Conservation (phyloP, 2,113 vertebrate species). For the Gymnobelideus leadbeateri region DNA sequence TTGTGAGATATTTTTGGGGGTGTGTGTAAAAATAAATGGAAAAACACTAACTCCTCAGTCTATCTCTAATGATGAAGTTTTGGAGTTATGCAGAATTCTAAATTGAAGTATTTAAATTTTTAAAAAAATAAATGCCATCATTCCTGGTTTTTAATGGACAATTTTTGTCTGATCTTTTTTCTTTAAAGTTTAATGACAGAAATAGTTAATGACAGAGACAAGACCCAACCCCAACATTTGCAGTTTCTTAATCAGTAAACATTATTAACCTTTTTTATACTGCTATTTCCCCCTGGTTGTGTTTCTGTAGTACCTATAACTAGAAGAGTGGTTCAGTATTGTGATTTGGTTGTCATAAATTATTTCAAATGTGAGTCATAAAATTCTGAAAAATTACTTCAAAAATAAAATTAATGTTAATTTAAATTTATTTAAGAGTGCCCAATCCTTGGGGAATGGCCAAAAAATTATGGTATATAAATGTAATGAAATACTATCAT, state of each 20-base stretch:
- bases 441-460: neutral
- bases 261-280: neutral
- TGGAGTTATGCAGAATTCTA: neutral
- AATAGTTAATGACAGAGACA: conserved; percentile 3
- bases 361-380: conserved; percentile 10
- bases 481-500: neutral
- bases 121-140: neutral
- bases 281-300: neutral
- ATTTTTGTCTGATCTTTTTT: neutral
- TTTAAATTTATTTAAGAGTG: neutral
- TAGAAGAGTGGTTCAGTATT: neutral
- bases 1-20: conserved; percentile 10
- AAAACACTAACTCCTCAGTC: neutral
- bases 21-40: neutral
- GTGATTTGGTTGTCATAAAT: neutral
- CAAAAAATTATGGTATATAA: neutral
- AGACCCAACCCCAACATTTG: neutral
- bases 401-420: neutral
- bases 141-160: neutral
- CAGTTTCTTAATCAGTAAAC: neutral
- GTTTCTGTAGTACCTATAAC: neutral
- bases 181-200: neutral
- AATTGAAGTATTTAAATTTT: neutral
- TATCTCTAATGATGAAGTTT: conserved; percentile 25
- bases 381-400: conserved; percentile 14